phyloP scores from a whole-genome alignment of 1,140 invertebrate genomes.

The Hesperophylax magnus region DNA sequence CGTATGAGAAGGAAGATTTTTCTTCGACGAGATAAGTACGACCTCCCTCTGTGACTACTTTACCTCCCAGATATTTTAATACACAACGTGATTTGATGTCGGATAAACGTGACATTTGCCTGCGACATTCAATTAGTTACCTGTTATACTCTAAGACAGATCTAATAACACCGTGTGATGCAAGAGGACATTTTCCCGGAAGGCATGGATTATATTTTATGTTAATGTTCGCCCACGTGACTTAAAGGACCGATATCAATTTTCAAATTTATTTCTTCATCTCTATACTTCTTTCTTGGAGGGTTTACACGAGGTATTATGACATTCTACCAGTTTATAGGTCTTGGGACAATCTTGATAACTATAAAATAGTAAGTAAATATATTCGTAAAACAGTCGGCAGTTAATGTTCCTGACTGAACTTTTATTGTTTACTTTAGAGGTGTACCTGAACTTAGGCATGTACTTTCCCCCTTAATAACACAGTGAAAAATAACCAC shows the following conservation, averaged over 20 bases:
- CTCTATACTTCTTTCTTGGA: background rate
- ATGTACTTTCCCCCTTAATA: too few relatives aligned
- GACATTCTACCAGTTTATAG: background rate
- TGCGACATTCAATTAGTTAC: background rate
- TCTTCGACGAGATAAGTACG: too few relatives aligned
- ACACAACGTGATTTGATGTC: too few relatives aligned
- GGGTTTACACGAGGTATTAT: background rate
- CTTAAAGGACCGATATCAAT: conserved; percentile 27
- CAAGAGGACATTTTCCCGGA: background rate
- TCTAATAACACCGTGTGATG: background rate
- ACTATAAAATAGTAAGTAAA: background rate
- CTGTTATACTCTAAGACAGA: background rate
- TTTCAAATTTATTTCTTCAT: conserved; percentile 42
- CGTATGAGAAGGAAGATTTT: too few relatives aligned
- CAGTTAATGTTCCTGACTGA: too few relatives aligned
- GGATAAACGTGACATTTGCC: too few relatives aligned
- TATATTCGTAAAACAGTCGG: background rate
- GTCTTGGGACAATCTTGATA: background rate
- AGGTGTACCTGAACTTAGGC: too few relatives aligned
- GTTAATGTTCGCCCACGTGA: background rate
- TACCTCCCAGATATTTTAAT: too few relatives aligned
- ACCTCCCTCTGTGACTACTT: too few relatives aligned
- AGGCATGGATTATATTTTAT: background rate
- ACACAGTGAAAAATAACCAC: too few relatives aligned
- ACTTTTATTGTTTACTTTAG: too few relatives aligned